Conservation (phyloP, 1,140 invertebrate species). For the Oryctes rhinoceros region DNA sequence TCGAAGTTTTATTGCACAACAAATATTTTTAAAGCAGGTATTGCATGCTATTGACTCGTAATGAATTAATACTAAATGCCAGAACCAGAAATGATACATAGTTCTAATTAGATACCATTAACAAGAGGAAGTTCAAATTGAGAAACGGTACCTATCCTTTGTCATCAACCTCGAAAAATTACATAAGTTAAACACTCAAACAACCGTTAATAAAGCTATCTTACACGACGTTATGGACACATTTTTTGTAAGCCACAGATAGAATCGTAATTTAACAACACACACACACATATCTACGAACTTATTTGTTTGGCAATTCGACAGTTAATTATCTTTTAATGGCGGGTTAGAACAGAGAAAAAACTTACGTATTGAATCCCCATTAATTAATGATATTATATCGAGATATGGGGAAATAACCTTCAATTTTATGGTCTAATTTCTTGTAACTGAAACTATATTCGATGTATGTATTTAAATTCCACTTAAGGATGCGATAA, state of each 20-base stretch:
- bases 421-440: conserved; percentile 7
- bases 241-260: neutral
- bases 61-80: neutral
- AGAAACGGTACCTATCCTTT: neutral
- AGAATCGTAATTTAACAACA: neutral
- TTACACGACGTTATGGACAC: neutral
- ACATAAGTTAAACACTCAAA: neutral
- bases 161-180: neutral
- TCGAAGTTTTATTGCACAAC: too few species aligned
- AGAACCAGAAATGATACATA: neutral
- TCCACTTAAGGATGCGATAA: neutral
- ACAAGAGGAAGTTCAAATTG: conserved; percentile 28
- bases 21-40: too few species aligned
- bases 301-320: neutral
- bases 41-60: neutral
- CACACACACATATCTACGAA: neutral
- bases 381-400: neutral
- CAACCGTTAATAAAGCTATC: conserved; percentile 6
- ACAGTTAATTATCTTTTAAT: conserved; percentile 15
- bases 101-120: conserved; percentile 8
- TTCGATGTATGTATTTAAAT: neutral
- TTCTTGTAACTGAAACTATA: neutral
- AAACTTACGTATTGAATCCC: neutral
- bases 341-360: neutral
- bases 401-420: neutral